Conservation (phyloP, 1,140 invertebrate genomes). For the Anadara kagoshimensis region DNA sequence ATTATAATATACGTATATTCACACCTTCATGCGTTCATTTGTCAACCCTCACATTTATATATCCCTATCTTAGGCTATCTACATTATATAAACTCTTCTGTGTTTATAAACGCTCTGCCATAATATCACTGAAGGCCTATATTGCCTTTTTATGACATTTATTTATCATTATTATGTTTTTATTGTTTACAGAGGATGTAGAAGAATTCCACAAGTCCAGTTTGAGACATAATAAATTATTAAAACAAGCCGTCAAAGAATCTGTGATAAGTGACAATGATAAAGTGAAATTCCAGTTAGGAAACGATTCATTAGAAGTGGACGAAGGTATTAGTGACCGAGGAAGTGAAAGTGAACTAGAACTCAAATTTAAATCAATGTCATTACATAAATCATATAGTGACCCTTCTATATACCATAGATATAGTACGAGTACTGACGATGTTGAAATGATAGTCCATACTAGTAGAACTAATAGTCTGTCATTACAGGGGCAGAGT, state of each 20-base stretch:
- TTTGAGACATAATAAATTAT: constrained; percentile 33
- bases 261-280: constrained; percentile 7
- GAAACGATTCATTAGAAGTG: constrained; percentile 39
- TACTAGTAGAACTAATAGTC: constrained; percentile 47
- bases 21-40: no score
- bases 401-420: constrained; percentile 63
- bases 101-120: no score
- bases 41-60: no score
- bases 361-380: constrained; percentile 49
- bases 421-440: constrained; percentile 34
- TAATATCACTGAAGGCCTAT: no score
- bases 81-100: no score
- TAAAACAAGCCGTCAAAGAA: constrained; percentile 20
- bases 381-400: constrained; percentile 57
- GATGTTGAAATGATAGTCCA: constrained; percentile 28
- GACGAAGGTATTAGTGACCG: constrained; percentile 57
- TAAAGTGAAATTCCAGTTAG: constrained; percentile 21
- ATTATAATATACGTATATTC: no score
- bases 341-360: constrained; percentile 49
- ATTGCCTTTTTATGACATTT: no score
- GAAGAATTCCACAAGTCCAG: constrained; percentile 44
- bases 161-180: background rate
- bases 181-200: constrained; percentile 40
- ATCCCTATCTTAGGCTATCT: no score
- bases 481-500: constrained; percentile 42